Base-by-base conservation (phyloP, 2,888 invertebrate species). In the Macroteleia sp. region DNA sequence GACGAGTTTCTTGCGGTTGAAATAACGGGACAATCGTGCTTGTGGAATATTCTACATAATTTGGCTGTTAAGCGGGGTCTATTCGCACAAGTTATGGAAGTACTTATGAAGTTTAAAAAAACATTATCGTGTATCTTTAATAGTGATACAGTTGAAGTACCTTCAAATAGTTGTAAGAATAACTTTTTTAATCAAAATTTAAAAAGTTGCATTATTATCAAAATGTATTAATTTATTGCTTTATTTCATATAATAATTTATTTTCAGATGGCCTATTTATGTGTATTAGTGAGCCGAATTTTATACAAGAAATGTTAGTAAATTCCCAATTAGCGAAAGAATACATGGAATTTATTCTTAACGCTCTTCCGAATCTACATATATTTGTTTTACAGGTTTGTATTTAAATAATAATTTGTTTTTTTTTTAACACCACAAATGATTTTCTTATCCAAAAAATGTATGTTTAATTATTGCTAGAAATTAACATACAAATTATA, bases 1-100 rank as follows among this genome's bases (percentile, higher is more conserved):
- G 94, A 95, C 85, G 94, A 95, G 89, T 92, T 93, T 41, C 88
- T 93, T 82, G 94, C 94, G 8, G 93, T 95, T 50, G 93, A 93
- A 83, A 92, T 95, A 17, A 92, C 94, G 6, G 93, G 94, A 66
- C 94, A 94, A 85, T 93, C 94, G 28, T 93, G 93, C 30, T 92
- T 94, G 57, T 94, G 94, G 93, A 93, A 93, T 79, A 91, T 94
- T 36, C 91, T 95, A 16, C 89, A 92, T 82, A 92, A 92, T 67
- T 87, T 95, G 80, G 93, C 93, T 22, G 89, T 90, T 8, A 90
- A 90, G 50, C 91, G 94, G 81, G 94, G 94, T 57, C 88, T 94
- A 17, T 93, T 93, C 71, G 91, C 92, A 25, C 93, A 94, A 89
- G 93, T 93, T 54, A 91, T 94, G 12, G 92, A 93, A 41, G 92